Evolutionary conservation across 2,888 invertebrate species (phyloP), one percentile per base, ranked within the genome.

Genomic region (Harmothoe impar): DNA sequence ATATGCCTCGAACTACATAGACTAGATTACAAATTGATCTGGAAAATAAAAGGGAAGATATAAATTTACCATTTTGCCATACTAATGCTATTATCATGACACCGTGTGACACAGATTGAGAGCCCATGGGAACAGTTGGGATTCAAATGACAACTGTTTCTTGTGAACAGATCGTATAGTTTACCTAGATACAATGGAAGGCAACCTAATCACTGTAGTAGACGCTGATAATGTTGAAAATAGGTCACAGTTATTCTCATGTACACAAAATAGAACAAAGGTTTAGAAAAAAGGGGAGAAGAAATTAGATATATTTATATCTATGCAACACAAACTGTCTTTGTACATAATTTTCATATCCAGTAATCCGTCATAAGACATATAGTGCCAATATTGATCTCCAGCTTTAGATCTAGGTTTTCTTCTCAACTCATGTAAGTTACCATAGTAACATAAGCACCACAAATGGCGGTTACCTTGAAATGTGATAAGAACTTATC

Each of bases 361-460:
- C 5, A 43, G 43, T 43, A 7, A 43, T n/a, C 62, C 62, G 20
- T 62, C 62, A n/a, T 62, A 62, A 62, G 3, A n/a, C 15, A 62
- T n/a, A n/a, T 1, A 62, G 62, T 5, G 23, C 62, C 20, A 3
- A 62, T 15, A 20, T n/a, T 62, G 3, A 62, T 62, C 12, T 62
- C 12, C 20, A 62, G 3, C 62, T 62, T n/a, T 62, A 15, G 62
- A 62, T 15, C 62, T 62, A n/a, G 62, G 62, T 62, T 20, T 43
- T 62, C 20, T 62, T n/a, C 77, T 43, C 20, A 81, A 81, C 35
- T 81, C 81, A 81, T 81, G 81, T 81, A 81, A 81, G 81, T 81
- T 81, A 81, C 81, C 43, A 81, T 33, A 43, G 81, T 81, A 81
- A 81, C 81, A 81, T 81, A 81, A 81, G 81, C 81, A 81, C 81